Conservation (phyloP, 2,113 vertebrate genomes). For the Lepus europaeus region DNA sequence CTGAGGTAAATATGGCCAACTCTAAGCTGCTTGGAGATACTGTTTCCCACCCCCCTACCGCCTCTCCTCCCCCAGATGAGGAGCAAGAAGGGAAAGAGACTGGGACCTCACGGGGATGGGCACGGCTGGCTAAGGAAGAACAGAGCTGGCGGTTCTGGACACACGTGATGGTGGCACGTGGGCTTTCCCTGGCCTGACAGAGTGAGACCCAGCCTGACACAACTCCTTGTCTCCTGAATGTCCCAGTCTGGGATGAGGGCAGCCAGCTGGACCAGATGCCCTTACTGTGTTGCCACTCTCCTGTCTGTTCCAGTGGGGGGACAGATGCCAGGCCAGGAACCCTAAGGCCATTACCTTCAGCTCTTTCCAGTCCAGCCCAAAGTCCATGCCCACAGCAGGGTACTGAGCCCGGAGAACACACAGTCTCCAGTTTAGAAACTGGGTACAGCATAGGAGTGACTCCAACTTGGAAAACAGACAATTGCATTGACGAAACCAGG, state of each 20-base stretch:
- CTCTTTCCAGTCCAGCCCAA: constrained; percentile 54
- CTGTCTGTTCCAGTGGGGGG: constrained; percentile 12
- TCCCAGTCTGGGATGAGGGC: neutral
- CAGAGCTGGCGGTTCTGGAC: constrained; percentile 45
- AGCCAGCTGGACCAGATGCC: neutral
- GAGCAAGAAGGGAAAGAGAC: constrained; percentile 43
- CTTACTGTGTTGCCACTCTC: neutral
- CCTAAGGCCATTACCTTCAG: constrained; percentile 43
- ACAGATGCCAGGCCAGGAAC: neutral
- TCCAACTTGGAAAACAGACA: constrained; percentile 79
- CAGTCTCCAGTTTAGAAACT: constrained; percentile 73
- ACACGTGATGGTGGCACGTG: constrained; percentile 33
- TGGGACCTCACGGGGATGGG: constrained; percentile 30
- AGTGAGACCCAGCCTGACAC: neutral
- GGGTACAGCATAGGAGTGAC: constrained; percentile 78
- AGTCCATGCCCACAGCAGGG: constrained; percentile 29
- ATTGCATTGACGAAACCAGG: constrained; percentile 80
- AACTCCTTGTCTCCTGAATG: neutral
- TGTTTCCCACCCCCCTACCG: constrained; percentile 58
- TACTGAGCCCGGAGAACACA: constrained; percentile 56
- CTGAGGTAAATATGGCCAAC: constrained; percentile 83
- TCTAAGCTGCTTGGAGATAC: constrained; percentile 80
- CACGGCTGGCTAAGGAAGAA: constrained; percentile 43
- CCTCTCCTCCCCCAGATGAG: neutral
- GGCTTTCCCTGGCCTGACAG: constrained; percentile 17